phyloP scores from a whole-genome alignment of 2,797 vertebrate genomes.

The Anableps anableps region DNA sequence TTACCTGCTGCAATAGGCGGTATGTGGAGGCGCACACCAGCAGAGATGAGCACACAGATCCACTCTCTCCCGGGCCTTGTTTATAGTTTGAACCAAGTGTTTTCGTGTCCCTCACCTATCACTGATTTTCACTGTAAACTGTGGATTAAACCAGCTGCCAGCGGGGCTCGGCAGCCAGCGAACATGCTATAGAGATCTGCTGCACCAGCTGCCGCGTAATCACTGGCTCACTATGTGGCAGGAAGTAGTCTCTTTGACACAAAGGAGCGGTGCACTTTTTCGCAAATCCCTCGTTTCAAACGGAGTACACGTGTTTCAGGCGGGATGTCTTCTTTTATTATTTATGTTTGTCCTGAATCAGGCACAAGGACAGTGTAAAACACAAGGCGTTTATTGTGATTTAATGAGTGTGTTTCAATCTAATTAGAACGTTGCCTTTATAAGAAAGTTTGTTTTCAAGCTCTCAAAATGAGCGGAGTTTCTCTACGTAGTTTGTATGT shows the following conservation, averaged over 20 bases:
- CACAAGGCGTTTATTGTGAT: neutral
- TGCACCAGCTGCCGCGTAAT: constrained; percentile 23
- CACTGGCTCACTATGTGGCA: constrained; percentile 57
- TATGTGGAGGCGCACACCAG: neutral
- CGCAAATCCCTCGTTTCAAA: constrained; percentile 34
- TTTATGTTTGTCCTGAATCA: constrained; percentile 45
- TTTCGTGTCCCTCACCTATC: constrained; percentile 29
- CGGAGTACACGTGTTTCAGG: constrained; percentile 26
- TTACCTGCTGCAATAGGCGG: constrained; percentile 1
- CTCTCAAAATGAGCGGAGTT: neutral
- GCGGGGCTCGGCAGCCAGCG: fast-evolving
- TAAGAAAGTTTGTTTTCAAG: too few relatives aligned
- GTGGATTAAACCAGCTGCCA: neutral
- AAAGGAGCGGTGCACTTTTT: constrained; percentile 2
- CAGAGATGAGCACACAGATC: neutral
- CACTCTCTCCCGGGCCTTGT: neutral
- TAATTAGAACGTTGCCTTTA: neutral
- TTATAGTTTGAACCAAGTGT: neutral
- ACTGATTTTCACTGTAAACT: neutral
- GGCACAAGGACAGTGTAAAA: neutral
- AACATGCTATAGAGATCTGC: constrained; percentile 19
- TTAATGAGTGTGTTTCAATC: neutral
- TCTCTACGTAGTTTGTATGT: neutral
- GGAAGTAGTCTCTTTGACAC: constrained; percentile 42
- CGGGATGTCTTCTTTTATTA: constrained; percentile 8